Percentiles rank a stretch among this genome's conserved stretches.
Conservation (phyloP, 64 coral and sea anemone genomes). For the Montipora foliosa region DNA sequence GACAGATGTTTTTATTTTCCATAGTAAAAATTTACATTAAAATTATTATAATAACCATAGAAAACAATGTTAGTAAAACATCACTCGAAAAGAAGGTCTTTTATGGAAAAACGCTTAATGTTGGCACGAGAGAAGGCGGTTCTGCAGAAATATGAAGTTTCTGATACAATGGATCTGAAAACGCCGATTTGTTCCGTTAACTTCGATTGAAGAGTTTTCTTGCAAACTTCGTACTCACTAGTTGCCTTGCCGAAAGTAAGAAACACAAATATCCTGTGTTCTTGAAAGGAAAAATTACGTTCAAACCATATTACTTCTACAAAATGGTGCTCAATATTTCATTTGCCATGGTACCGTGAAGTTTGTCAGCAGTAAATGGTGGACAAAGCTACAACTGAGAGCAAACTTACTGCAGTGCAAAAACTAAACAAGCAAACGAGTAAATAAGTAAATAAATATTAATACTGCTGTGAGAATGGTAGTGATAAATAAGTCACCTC, state of each 20-base stretch:
- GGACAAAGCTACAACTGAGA: no score
- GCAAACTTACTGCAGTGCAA: not conserved
- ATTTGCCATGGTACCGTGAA: no score
- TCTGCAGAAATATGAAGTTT: no score
- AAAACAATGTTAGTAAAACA: not conserved
- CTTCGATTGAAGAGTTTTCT: no score
- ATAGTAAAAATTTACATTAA: slow-evolving; percentile 13
- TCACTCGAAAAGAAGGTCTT: not conserved
- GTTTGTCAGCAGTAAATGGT: no score
- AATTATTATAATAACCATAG: slow-evolving; percentile 34
- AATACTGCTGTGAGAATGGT: not conserved
- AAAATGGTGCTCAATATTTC: no score
- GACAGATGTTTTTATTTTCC: slow-evolving; percentile 10
- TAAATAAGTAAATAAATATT: slow-evolving; percentile 3
- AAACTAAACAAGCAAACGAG: not conserved
- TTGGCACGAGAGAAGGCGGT: not conserved
- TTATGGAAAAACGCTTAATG: not conserved
- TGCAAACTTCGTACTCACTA: no score
- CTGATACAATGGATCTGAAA: no score
- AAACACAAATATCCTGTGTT: no score
- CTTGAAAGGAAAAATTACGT: not conserved
- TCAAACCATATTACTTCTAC: not conserved
- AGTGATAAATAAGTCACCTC: not conserved
- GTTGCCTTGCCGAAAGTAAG: no score
- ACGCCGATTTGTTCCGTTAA: no score